phyloP scores from a whole-genome alignment of 2,797 vertebrate species.

The Lutjanus campechanus region DNA sequence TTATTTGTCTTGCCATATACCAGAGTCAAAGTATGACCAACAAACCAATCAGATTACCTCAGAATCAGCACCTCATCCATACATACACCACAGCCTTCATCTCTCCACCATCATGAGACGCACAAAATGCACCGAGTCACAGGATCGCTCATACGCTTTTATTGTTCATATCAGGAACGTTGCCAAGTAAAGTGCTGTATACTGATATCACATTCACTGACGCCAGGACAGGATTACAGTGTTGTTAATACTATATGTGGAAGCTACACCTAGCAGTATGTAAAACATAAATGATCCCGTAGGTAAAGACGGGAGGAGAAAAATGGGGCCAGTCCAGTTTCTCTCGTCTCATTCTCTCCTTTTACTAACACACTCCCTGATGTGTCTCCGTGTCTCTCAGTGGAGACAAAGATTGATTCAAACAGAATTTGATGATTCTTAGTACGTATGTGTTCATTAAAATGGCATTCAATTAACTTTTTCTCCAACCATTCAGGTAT shows the following conservation, averaged over 20 bases:
- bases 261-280: slow-evolving; percentile 45
- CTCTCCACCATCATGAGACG: background rate
- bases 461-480: background rate
- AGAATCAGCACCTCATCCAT: background rate
- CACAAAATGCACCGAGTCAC: slow-evolving; percentile 46
- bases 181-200: slow-evolving; percentile 73
- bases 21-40: slow-evolving; percentile 25
- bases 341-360: slow-evolving; percentile 15
- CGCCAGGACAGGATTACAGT: slow-evolving; percentile 58
- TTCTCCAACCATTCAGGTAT: slow-evolving; percentile 4
- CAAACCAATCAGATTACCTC: slow-evolving; percentile 11
- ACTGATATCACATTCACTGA: slow-evolving; percentile 67
- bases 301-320: background rate
- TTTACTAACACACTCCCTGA: slow-evolving; percentile 5
- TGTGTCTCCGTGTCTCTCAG: slow-evolving; percentile 9
- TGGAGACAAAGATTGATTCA: slow-evolving; percentile 3
- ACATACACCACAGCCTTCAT: background rate
- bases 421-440: background rate
- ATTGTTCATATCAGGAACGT: slow-evolving; percentile 70
- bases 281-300: slow-evolving; percentile 11
- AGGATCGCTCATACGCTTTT: slow-evolving; percentile 55
- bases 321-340: slow-evolving; percentile 1
- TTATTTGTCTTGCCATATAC: slow-evolving; percentile 14
- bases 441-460: background rate
- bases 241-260: slow-evolving; percentile 41